Conservation (phyloP, 2,888 invertebrate genomes). For the Choreutis nemorana region DNA sequence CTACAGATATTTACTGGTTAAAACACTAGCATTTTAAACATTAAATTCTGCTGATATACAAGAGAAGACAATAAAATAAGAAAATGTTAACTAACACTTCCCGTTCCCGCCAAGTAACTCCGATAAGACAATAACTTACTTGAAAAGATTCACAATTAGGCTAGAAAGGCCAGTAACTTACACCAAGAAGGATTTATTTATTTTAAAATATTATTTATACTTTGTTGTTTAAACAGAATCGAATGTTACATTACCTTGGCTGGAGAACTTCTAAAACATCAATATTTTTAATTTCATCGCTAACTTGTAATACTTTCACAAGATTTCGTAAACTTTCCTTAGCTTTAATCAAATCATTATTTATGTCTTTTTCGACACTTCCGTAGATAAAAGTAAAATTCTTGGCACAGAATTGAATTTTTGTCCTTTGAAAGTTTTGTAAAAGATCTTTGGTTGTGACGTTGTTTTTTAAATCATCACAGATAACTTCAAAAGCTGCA, state of each 20-base stretch:
- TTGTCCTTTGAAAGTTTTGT: slow-evolving; percentile 27
- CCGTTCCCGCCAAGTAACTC: too few relatives aligned
- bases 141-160: too few relatives aligned
- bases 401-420: slow-evolving; percentile 36
- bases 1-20: too few relatives aligned
- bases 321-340: slow-evolving; percentile 28
- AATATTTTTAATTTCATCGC: slow-evolving; percentile 13
- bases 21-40: too few relatives aligned
- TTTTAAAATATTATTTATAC: too few relatives aligned
- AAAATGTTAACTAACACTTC: too few relatives aligned
- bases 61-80: too few relatives aligned
- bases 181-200: too few relatives aligned
- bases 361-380: slow-evolving; percentile 19
- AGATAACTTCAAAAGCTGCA: slow-evolving; percentile 26
- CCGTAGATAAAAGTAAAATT: slow-evolving; percentile 31
- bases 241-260: slow-evolving; percentile 38
- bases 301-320: slow-evolving; percentile 20
- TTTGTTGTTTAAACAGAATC: too few relatives aligned
- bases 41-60: too few relatives aligned
- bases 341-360: slow-evolving; percentile 22
- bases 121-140: too few relatives aligned
- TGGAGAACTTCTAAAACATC: slow-evolving; percentile 31
- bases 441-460: slow-evolving; percentile 27
- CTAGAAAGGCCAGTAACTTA: too few relatives aligned
- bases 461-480: slow-evolving; percentile 28